Evolutionary conservation across 2,113 vertebrate genomes (phyloP).

Genomic region (Thalassoma bifasciatum): DNA sequence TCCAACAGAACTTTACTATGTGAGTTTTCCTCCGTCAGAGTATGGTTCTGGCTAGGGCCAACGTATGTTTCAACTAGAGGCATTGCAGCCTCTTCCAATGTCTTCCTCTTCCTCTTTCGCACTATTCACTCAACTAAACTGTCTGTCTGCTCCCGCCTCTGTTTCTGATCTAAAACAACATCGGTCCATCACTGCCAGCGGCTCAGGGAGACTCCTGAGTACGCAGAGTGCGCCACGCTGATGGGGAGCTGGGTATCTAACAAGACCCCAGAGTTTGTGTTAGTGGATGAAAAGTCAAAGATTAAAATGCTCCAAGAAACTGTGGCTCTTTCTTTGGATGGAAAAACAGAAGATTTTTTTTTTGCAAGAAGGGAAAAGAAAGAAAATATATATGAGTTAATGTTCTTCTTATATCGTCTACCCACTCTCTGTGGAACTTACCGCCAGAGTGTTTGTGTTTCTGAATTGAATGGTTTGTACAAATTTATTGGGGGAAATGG

Average conservation of each 20-base stretch:
- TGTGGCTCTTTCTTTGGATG: not conserved
- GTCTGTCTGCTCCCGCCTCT: constrained; percentile 36
- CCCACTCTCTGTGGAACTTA: constrained; percentile 16
- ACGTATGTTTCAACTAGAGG: constrained; percentile 57
- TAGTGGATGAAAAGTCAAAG: constrained; percentile 61
- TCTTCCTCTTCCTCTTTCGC: not conserved
- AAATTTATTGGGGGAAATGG: constrained; percentile 53
- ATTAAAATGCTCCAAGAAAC: constrained; percentile 50
- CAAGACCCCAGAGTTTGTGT: constrained; percentile 70
- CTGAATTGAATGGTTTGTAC: constrained; percentile 42
- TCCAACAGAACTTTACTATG: constrained; percentile 64
- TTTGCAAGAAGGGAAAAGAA: not conserved
- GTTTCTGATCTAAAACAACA: constrained; percentile 64
- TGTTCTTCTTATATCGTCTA: constrained; percentile 36
- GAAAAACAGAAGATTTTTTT: constrained; percentile 15
- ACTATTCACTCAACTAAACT: constrained; percentile 37
- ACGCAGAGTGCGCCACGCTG: constrained; percentile 51
- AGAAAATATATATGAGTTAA: constrained; percentile 15
- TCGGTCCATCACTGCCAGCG: constrained; percentile 49
- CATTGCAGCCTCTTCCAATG: too few species aligned
- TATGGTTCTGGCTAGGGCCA: constrained; percentile 4
- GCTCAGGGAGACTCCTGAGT: constrained; percentile 51
- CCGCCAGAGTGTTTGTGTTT: constrained; percentile 47
- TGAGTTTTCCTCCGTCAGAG: constrained; percentile 48
- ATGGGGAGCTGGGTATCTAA: constrained; percentile 69